Evolutionary conservation across 1,140 invertebrate genomes (phyloP).

Genomic region (Neotoxoptera formosana): DNA sequence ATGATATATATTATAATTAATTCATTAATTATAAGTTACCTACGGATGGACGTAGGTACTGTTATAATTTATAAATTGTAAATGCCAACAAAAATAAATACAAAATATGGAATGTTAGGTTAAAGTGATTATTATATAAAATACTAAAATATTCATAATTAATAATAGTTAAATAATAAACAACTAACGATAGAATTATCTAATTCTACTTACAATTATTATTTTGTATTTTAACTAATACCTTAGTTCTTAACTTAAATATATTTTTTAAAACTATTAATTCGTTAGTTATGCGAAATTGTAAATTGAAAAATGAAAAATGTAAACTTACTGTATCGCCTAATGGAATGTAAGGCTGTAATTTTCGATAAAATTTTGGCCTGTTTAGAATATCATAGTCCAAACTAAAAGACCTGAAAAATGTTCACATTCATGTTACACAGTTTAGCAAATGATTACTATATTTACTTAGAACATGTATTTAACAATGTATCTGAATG

Average conservation of each 20-base stretch:
- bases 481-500: slow-evolving; percentile 42
- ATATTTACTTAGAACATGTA: slow-evolving; percentile 39
- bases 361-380: slow-evolving; percentile 54
- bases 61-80: background rate
- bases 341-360: slow-evolving; percentile 53
- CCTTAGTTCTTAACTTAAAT: background rate
- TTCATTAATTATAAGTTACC: background rate
- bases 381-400: slow-evolving; percentile 50
- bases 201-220: background rate
- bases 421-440: background rate
- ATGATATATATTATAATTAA: background rate
- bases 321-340: slow-evolving; percentile 49
- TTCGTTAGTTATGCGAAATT: background rate
- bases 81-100: background rate
- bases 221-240: background rate
- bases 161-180: background rate
- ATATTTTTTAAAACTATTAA: background rate
- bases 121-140: background rate
- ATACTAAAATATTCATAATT: background rate
- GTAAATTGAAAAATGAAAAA: background rate
- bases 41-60: background rate
- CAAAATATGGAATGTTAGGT: background rate
- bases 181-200: background rate
- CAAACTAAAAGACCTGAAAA: slow-evolving; percentile 53
- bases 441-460: background rate